Base-by-base conservation (phyloP, 2,797 vertebrate species). In the Pseudochromis fuscus region DNA sequence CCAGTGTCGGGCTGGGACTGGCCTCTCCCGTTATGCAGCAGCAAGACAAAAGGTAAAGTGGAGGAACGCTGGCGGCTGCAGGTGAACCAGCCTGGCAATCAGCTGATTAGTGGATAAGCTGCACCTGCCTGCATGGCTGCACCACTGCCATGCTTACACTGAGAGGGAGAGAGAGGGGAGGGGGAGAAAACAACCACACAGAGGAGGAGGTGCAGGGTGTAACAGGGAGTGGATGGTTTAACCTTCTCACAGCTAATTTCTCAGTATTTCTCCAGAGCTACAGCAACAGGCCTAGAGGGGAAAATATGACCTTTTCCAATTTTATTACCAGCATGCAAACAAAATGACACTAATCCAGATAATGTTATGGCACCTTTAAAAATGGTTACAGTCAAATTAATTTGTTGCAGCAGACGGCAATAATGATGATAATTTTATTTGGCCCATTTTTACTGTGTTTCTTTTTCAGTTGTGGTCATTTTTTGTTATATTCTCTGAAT, bases 181-280 rank as follows among this genome's bases (percentile, higher is more conserved):
- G n/a, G n/a, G n/a, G n/a, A n/a, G n/a, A n/a, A n/a, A n/a, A n/a
- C n/a, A n/a, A n/a, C n/a, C n/a, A n/a, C n/a, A n/a, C n/a, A n/a
- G n/a, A n/a, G n/a, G n/a, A n/a, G n/a, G n/a, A n/a, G n/a, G n/a
- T n/a, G n/a, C n/a, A n/a, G n/a, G n/a, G n/a, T n/a, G n/a, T n/a
- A n/a, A n/a, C n/a, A n/a, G n/a, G n/a, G n/a, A 87, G 69, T 68
- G 70, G 78, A 84, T 59, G 84, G 72, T 84, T 88, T 92, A 91
- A 93, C 91, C 90, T 93, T 91, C 87, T 91, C 87, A 87, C 70
- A 25, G 83, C 81, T 92, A 92, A 93, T 92, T 90, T 87, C 74
- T 86, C 74, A 69, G 87, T 91, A 93, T 90, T 90, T 90, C 67
- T 83, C 83, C 45, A 23, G 66, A 86, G 81, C 62, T 21, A 60